Base-by-base conservation (phyloP, 2,797 vertebrate species). In the Odontamblyopus rebecca region DNA sequence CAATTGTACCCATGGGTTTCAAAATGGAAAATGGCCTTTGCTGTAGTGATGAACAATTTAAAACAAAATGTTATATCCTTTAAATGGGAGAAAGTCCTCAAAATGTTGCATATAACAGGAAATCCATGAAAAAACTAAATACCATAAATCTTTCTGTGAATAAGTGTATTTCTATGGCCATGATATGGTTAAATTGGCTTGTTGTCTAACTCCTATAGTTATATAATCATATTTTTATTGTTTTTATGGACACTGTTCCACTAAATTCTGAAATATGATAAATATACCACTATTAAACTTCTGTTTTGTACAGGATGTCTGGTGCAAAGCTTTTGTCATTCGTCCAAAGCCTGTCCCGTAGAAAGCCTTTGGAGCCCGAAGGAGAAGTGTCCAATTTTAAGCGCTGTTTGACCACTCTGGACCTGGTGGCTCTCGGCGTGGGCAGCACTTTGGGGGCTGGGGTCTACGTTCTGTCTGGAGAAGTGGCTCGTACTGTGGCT, bases 391-490 rank as follows among this genome's bases (percentile, higher is more conserved):
- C 94, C 30, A 88, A 88, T 80, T 94, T 96, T 63, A 18, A 35
- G 5, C 91, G 94, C 29, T 96, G 95, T 86, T 91, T 97, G 73
- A 94, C 92, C 74, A 90, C 94, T 0, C 0, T 93, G 8, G 96
- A 97, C 87, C 90, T 97, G 57, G 76, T 95, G 26, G 94, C 93
- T 5, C 89, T 95, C n/a, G 94, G 94, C 15, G 91, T 95, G 6
- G 94, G 94, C 77, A 94, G 93, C 82, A 95, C 94, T 0, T 86
- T 95, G 16, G 94, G 94, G 0, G 94, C 94, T 0, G 94, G 94
- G 0, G 95, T 96, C 16, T 96, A 96, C 0, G 81, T 96, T 68
- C 89, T 97, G 74, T 94, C 95, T 0, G 96, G 96, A 19, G 95
- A 97, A 64, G 95, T 97, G 80, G 95, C 96, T 19, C 89, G 95